A percentile compares a stretch with the other conserved stretches of the same genome.
phyloP scores from a whole-genome alignment of 1,140 invertebrate genomes.

The Drosophila parabipectinata region DNA sequence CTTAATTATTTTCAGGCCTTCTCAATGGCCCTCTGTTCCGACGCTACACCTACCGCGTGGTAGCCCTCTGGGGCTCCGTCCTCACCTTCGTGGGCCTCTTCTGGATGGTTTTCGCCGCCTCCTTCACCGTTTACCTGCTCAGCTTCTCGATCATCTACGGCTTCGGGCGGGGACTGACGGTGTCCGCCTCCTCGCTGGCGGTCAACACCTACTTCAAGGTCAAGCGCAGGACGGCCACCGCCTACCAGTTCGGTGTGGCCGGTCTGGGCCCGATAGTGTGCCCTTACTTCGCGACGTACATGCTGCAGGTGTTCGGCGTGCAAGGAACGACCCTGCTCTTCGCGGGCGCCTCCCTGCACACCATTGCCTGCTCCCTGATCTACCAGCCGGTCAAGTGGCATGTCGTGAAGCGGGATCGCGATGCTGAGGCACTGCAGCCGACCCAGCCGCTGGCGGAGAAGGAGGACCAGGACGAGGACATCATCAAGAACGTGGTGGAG shows the following conservation, averaged over 20 bases:
- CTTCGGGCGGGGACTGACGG: constrained; percentile 86
- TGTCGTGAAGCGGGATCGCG: constrained; percentile 83
- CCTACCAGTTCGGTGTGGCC: constrained; percentile 86
- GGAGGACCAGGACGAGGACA: constrained; percentile 66
- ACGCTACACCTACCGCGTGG: constrained; percentile 87
- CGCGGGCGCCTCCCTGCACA: constrained; percentile 86
- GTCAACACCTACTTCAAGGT: constrained; percentile 87
- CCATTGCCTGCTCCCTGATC: constrained; percentile 86
- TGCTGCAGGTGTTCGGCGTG: constrained; percentile 85
- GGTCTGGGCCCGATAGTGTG: constrained; percentile 86
- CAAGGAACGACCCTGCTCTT: constrained; percentile 86
- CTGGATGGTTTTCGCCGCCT: constrained; percentile 85
- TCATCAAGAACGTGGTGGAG: constrained; percentile 85
- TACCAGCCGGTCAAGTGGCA: constrained; percentile 89
- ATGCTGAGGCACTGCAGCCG: constrained; percentile 60
- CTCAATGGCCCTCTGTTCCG: constrained; percentile 88
- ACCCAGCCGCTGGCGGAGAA: constrained; percentile 17
- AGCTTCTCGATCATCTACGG: constrained; percentile 87
- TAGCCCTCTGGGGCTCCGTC: constrained; percentile 86
- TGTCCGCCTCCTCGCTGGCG: constrained; percentile 86
- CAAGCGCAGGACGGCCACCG: constrained; percentile 86
- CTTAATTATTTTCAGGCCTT: constrained; percentile 84
- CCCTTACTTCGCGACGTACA: constrained; percentile 85
- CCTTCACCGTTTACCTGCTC: constrained; percentile 86
- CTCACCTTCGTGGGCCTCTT: constrained; percentile 86